A percentile compares a stretch with the other conserved stretches of the same genome.
phyloP scores from a whole-genome alignment of 2,888 invertebrate species.

The Callinectes sapidus region DNA sequence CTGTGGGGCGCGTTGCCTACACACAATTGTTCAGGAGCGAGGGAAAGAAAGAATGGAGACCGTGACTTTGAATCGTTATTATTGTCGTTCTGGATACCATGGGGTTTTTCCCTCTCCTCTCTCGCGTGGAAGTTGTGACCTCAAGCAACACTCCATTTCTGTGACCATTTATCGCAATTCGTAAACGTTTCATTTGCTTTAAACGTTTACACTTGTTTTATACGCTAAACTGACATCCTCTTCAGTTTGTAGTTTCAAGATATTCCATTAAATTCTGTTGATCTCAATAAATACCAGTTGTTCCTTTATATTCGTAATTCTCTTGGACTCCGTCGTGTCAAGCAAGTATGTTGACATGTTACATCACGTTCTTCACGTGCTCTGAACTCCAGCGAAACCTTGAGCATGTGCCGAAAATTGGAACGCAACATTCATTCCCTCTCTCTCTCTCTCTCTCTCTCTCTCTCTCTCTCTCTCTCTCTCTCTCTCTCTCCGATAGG shows the following conservation, averaged over 20 bases:
- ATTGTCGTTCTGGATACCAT: conserved; percentile 7
- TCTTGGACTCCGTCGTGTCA: background rate
- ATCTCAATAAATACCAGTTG: background rate
- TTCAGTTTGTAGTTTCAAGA: background rate
- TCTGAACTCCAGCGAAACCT: background rate
- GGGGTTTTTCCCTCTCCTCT: background rate
- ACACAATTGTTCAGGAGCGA: background rate
- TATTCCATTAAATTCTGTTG: background rate
- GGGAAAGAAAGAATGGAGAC: background rate
- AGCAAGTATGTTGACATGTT: background rate
- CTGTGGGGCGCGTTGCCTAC: background rate
- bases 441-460: conserved; percentile 17
- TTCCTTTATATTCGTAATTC: background rate
- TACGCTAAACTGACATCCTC: too few species aligned
- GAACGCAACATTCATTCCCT: background rate
- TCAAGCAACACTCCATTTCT: background rate
- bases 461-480: conserved; percentile 12
- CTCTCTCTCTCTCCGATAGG: background rate
- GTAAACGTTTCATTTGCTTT: background rate
- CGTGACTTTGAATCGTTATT: background rate
- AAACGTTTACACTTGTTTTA: background rate
- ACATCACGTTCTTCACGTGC: background rate
- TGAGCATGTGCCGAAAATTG: background rate
- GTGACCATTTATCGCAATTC: background rate
- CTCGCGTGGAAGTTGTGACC: background rate